Evolutionary conservation across 2,113 vertebrate species (phyloP), one percentile per base, ranked within the genome.

Genomic region (Pelusios castaneus): DNA sequence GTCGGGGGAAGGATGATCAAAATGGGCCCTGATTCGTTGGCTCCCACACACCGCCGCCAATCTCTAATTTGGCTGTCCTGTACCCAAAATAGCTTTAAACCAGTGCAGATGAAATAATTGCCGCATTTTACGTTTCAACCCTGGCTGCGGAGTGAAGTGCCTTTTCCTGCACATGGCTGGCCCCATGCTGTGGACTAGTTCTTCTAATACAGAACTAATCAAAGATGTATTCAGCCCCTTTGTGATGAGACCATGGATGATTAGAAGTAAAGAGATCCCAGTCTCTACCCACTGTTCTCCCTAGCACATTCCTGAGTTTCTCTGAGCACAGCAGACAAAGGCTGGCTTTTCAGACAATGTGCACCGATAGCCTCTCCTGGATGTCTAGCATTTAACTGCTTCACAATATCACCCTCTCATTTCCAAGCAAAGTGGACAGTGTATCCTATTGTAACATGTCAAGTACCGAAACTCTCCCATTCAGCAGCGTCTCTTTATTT

Each of bases 171-270:
- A 97, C 95, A 97, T 97, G 97, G 95, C 97, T 97, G 97, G 97
- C 97, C 98, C 96, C 98, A 98, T 52, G 95, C 97, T 97, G 98
- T 89, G 95, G 97, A 94, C 94, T 43, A 85, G 97, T 97, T 97
- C 96, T 95, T 96, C 97, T 98, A 97, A 97, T 97, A 98, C 95
- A 94, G 95, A 98, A 98, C 97, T 97, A 98, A 98, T 98, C 98
- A 98, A 97, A 98, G 97, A 97, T 94, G 96, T 85, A 98, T 98
- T 98, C 97, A 98, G 95, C 95, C 97, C 93, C 56, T 95, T 98
- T 97, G 97, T 98, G 96, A 96, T 96, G 93, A 93, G 94, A 87
- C 92, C 4, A 2, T 43, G 87, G 82, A 94, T 97, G 97, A 93
- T 96, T 96, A 91, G 80, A 93, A 97, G 83, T 87, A 89, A 27